Evolutionary conservation across 2,113 vertebrate genomes (phyloP).

Genomic region (Reinhardtius hippoglossoides): DNA sequence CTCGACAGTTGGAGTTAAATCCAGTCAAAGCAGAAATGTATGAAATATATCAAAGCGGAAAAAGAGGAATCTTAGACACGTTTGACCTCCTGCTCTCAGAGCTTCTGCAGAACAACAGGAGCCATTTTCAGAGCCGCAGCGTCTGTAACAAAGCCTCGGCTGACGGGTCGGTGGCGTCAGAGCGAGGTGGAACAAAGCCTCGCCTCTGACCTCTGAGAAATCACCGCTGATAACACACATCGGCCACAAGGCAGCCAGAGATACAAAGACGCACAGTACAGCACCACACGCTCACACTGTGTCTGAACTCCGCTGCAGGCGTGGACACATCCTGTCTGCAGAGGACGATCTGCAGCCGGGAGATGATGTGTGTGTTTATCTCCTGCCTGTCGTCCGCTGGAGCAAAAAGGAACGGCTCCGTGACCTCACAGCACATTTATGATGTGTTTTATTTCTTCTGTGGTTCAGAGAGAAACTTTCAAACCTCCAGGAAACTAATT

Average conservation of each 20-base stretch:
- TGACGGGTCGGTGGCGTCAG: constrained; percentile 57
- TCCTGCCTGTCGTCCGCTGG: too few species aligned
- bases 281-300: background rate
- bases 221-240: constrained; percentile 36
- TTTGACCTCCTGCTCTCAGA: constrained; percentile 3
- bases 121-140: background rate
- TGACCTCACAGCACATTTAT: background rate
- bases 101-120: constrained; percentile 32
- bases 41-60: too few species aligned
- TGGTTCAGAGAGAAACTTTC: background rate
- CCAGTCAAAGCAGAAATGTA: too few species aligned
- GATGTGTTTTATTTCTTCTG: background rate
- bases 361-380: too few species aligned
- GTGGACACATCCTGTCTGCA: constrained; percentile 23
- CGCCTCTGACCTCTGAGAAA: constrained; percentile 46
- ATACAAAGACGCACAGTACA: background rate
- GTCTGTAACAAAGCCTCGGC: constrained; percentile 59
- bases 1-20: too few species aligned
- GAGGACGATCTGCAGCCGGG: background rate
- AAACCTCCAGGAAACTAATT: too few species aligned
- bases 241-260: background rate
- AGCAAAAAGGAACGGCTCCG: background rate
- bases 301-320: background rate
- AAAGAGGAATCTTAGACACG: too few species aligned
- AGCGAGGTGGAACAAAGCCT: constrained; percentile 54